These are phyloP conservation scores for Drosophila rufa DNA, from an alignment of 1,140 invertebrate species.

Conservation along the genomic window DNA sequence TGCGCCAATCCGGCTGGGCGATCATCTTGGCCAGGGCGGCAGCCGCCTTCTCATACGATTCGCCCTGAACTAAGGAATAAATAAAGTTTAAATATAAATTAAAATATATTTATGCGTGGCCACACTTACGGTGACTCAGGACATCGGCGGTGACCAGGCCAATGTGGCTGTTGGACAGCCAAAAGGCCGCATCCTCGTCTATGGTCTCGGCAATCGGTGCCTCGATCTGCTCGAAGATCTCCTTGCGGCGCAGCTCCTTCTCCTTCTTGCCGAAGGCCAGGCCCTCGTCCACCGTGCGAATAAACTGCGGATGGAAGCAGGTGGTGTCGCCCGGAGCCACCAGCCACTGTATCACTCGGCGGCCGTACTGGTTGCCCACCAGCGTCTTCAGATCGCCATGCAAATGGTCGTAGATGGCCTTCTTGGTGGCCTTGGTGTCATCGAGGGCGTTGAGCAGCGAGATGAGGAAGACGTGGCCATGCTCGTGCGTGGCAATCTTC, in stretches of 20 bases:
- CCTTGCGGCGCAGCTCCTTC: slow-evolving; percentile 88
- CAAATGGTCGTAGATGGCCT: slow-evolving; percentile 92
- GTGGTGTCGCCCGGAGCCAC: slow-evolving; percentile 91
- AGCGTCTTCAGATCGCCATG: slow-evolving; percentile 90
- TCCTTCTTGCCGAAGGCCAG: slow-evolving; percentile 93
- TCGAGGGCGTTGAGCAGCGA: slow-evolving; percentile 96
- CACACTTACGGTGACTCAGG: slow-evolving; percentile 87
- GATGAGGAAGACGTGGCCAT: slow-evolving; percentile 93
- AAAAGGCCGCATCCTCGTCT: slow-evolving; percentile 87
- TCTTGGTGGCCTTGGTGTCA: slow-evolving; percentile 95
- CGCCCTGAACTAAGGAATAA: slow-evolving; percentile 54
- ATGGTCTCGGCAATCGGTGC: slow-evolving; percentile 88
- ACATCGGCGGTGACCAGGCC: slow-evolving; percentile 90
- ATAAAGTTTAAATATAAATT: neutral
- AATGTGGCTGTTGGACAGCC: slow-evolving; percentile 89
- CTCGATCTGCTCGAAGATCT: slow-evolving; percentile 90
- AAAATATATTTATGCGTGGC: neutral
- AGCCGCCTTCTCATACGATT: slow-evolving; percentile 83
- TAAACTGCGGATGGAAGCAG: slow-evolving; percentile 91
- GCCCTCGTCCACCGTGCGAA: slow-evolving; percentile 90
- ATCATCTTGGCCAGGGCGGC: slow-evolving; percentile 85
- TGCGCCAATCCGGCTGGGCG: slow-evolving; percentile 84
- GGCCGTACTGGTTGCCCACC: slow-evolving; percentile 90
- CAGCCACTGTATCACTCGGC: slow-evolving; percentile 92
- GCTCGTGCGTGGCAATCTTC: slow-evolving; percentile 93